A percentile compares a stretch with the other conserved stretches of the same genome.
Evolutionary conservation across 2,797 vertebrate species (phyloP).

Genomic region (Pristis pectinata): DNA sequence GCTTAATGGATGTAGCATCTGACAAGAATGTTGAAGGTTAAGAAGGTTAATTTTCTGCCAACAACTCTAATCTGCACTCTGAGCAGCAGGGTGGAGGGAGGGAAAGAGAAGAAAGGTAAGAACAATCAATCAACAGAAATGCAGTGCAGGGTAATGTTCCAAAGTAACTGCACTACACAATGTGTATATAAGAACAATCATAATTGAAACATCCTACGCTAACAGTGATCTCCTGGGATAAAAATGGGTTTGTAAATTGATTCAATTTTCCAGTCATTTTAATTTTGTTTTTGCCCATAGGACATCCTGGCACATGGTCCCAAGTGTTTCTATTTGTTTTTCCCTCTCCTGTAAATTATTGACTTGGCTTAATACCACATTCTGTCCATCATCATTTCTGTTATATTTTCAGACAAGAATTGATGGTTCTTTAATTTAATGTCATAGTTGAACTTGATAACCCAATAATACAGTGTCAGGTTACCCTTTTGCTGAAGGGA

Average conservation of each 20-base stretch:
- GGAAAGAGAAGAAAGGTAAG: not conserved
- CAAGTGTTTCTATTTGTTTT: not conserved
- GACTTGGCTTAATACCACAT: not conserved
- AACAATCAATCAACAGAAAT: not conserved
- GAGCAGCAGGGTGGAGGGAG: not conserved
- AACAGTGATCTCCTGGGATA: not conserved
- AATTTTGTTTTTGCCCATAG: not conserved
- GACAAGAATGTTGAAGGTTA: not conserved
- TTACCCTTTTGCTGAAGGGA: not conserved
- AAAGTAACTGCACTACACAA: not conserved
- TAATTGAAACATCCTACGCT: not conserved
- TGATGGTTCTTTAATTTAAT: not conserved
- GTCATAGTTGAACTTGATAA: not conserved
- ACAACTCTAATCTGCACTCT: not conserved
- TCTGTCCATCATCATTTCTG: not conserved
- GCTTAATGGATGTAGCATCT: not conserved
- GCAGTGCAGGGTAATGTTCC: not conserved
- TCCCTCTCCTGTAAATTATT: not conserved
- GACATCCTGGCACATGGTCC: not conserved
- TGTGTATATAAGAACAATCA: not conserved
- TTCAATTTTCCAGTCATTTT: conserved; percentile 28
- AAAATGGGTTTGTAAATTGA: not conserved
- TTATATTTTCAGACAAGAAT: conserved; percentile 11
- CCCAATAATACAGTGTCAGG: not conserved
- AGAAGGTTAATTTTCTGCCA: not conserved